These are phyloP conservation scores for Artibeus lituratus DNA, from an alignment of 2,797 vertebrate species.

Conservation along the genomic window DNA sequence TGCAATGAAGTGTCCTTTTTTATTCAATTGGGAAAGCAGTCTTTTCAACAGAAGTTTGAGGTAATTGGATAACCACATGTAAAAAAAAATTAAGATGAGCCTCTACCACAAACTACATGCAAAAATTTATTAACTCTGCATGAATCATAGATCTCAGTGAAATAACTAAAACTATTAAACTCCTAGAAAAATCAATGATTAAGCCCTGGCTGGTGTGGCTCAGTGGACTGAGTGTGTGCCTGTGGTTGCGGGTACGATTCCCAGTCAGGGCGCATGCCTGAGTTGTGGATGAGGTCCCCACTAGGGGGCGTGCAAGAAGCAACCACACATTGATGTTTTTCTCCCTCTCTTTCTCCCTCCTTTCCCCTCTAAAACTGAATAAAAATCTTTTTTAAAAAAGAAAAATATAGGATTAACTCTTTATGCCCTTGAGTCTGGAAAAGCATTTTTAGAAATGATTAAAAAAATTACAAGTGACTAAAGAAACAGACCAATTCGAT, in stretches of 20 bases:
- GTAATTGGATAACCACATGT: not conserved
- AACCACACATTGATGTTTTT: too few relatives aligned
- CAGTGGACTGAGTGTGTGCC: too few relatives aligned
- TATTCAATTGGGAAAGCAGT: not conserved
- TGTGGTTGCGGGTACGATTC: too few relatives aligned
- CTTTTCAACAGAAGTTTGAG: not conserved
- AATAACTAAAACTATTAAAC: not conserved
- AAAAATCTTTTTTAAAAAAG: too few relatives aligned
- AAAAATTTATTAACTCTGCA: not conserved
- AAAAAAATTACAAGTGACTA: not conserved
- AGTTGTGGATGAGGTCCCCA: too few relatives aligned
- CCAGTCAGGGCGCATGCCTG: too few relatives aligned
- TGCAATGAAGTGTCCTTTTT: not conserved
- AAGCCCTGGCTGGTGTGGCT: not conserved
- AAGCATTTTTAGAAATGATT: not conserved
- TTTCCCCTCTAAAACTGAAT: too few relatives aligned
- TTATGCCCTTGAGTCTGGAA: not conserved
- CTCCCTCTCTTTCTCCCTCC: too few relatives aligned
- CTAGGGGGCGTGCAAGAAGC: too few relatives aligned
- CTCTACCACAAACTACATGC: not conserved
- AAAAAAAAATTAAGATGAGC: not conserved
- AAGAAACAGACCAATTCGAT: not conserved
- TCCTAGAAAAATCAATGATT: not conserved
- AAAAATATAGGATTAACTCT: not conserved
- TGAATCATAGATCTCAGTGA: not conserved